These are phyloP conservation scores for Agrochola macilenta DNA, from an alignment of 2,888 invertebrate species.

Conservation along the genomic window DNA sequence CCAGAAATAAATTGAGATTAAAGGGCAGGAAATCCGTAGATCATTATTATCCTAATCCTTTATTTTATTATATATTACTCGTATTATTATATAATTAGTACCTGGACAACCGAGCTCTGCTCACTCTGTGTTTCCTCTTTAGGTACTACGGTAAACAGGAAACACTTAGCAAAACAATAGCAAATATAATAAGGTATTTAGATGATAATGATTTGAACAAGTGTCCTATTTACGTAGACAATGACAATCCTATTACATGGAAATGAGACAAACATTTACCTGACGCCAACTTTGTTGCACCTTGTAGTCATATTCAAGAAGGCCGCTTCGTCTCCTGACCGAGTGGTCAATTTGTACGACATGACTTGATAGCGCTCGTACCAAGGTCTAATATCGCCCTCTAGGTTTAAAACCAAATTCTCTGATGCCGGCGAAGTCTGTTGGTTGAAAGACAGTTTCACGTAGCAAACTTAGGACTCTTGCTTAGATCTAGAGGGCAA, in stretches of 20 bases:
- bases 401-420: slow-evolving; percentile 90
- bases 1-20: background rate
- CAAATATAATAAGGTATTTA: background rate
- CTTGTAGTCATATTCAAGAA: slow-evolving; percentile 94
- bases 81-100: too few relatives aligned
- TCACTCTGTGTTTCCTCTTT: too few relatives aligned
- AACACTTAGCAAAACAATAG: background rate
- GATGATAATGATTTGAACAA: background rate
- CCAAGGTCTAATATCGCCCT: slow-evolving; percentile 92
- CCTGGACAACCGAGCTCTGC: too few relatives aligned
- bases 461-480: background rate
- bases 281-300: slow-evolving; percentile 95
- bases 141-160: background rate
- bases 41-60: too few relatives aligned
- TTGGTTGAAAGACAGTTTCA: background rate
- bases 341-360: slow-evolving; percentile 93
- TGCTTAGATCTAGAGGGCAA: background rate
- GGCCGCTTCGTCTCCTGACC: slow-evolving; percentile 93
- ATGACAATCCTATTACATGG: background rate
- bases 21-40: background rate
- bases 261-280: slow-evolving; percentile 75
- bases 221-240: background rate
- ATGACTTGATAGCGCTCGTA: slow-evolving; percentile 97
- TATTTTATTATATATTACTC: too few relatives aligned
- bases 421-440: slow-evolving; percentile 94